Evolutionary conservation across 2,888 invertebrate species (phyloP).

Genomic region (Labia minor): DNA sequence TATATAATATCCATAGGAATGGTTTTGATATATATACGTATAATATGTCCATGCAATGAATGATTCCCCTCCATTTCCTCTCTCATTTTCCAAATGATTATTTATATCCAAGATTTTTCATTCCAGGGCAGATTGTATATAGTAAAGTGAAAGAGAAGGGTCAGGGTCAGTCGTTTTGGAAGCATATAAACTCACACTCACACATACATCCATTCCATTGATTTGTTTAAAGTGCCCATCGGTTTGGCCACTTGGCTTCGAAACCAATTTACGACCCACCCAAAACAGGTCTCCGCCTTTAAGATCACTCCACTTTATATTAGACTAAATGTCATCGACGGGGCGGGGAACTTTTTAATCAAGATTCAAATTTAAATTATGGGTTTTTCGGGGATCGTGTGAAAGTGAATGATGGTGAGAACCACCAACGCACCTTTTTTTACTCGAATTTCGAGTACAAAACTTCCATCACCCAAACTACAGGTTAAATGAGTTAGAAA

Average conservation of each 20-base stretch:
- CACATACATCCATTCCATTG: neutral
- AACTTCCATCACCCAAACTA: neutral
- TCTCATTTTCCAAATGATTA: too few species aligned
- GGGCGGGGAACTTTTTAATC: neutral
- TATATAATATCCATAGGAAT: too few species aligned
- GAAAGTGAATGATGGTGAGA: constrained; percentile 8
- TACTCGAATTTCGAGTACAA: neutral
- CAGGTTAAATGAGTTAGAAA: neutral
- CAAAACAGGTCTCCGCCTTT: constrained; percentile 13
- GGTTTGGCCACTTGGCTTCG: constrained; percentile 13
- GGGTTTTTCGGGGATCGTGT: neutral
- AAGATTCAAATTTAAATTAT: constrained; percentile 1
- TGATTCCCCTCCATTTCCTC: too few species aligned
- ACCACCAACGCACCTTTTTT: neutral
- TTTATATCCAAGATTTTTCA: too few species aligned
- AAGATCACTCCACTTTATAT: constrained; percentile 13
- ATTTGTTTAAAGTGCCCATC: neutral
- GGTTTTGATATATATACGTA: too few species aligned
- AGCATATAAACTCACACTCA: neutral
- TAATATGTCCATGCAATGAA: too few species aligned
- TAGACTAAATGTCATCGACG: constrained; percentile 13
- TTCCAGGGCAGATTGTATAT: too few species aligned
- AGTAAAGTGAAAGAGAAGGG: neutral
- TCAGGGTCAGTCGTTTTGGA: neutral
- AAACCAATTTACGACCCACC: constrained; percentile 13